Evolutionary conservation across 2,797 vertebrate genomes (phyloP).

Genomic region (Gambusia yucatana): DNA sequence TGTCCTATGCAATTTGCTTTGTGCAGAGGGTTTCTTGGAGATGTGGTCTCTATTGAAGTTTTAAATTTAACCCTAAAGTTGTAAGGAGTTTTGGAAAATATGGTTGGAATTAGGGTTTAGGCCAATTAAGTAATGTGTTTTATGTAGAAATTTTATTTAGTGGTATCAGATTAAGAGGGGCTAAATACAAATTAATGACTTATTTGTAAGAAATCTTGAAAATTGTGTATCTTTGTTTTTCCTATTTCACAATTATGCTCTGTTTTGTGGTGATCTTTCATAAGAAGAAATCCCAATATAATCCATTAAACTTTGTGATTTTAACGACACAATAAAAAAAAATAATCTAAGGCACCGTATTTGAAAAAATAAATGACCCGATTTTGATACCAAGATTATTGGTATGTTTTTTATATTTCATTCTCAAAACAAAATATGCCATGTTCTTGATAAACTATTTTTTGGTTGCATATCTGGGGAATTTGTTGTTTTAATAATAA

Average conservation of each 20-base stretch:
- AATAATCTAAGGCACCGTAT: too few relatives aligned
- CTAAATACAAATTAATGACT: not conserved
- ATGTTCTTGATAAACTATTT: not conserved
- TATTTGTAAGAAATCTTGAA: not conserved
- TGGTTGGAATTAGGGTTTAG: too few relatives aligned
- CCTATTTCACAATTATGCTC: not conserved
- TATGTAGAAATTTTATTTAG: not conserved
- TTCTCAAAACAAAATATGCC: not conserved
- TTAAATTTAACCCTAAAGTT: too few relatives aligned
- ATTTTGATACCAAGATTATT: not conserved
- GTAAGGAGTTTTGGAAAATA: too few relatives aligned
- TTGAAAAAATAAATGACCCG: not conserved
- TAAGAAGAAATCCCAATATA: not conserved
- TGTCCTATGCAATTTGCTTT: too few relatives aligned
- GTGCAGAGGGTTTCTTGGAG: too few relatives aligned
- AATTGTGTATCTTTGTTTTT: not conserved
- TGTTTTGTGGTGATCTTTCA: not conserved
- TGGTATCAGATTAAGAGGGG: not conserved
- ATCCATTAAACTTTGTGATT: constrained; percentile 18
- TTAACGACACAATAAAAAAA: not conserved
- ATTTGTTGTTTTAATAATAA: not conserved
- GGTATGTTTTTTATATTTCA: not conserved
- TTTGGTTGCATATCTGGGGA: not conserved
- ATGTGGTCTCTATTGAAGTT: not conserved
- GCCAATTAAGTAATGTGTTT: not conserved